Evolutionary conservation across 23 tunicate species (phyloP), one percentile per base, ranked within the genome.

Genomic region (Ascidia mentula): DNA sequence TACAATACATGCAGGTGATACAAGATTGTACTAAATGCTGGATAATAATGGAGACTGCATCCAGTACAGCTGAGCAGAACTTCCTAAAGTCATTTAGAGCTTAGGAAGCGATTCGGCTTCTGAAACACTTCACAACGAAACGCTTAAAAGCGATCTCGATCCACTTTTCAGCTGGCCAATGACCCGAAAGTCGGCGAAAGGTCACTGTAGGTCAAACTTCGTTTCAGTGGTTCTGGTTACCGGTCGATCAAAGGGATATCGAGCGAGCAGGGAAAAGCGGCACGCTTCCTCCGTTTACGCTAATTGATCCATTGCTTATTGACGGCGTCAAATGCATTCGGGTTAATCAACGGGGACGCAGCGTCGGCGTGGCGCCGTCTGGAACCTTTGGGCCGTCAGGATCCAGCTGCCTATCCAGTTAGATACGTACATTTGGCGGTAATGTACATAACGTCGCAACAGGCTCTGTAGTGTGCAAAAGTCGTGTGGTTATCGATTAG

Each of bases 241-340:
- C 15, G 65, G 65, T 53, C 65, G 65, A 53, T 53, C 65, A 53
- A 28, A 53, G 65, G 65, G 28, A 20, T 53, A 53, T 53, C 24
- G 65, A 53, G 13, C 13, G 65, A 28, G n/a, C n/a, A n/a, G 4
- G 65, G 13, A 26, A 15, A 42, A 42, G 15, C 53, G 65, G 13
- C 22, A 53, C 65, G 65, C 24, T 53, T 53, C 65, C 65, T 53
- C 65, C 24, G 65, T 6, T 53, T 53, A 53, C 65, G 65, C 65
- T 53, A 53, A 53, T 53, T 53, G 65, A 9, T 53, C 13, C 65
- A 28, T 9, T 5, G 65, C 22, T 53, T 53, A 53, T 53, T 53
- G 65, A 53, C 65, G 24, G 65, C 65, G 65, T 53, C 65, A 53
- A 53, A 53, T 53, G 65, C 65, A 53, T 53, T 53, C 65, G 65